Base-by-base conservation (phyloP, 2,113 vertebrate species). In the Climacteris rufus region DNA sequence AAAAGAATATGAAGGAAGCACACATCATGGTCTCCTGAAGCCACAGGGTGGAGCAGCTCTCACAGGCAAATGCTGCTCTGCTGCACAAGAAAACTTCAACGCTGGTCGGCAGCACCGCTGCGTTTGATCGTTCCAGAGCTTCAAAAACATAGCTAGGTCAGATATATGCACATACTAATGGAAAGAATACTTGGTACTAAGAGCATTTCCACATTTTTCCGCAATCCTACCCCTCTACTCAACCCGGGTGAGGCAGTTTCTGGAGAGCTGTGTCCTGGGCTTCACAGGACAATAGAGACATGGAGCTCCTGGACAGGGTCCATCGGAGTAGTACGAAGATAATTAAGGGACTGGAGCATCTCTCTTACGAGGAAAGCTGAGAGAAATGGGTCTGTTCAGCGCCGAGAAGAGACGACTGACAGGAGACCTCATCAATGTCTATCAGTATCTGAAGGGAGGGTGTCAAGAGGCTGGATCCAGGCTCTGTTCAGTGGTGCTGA, bases 61-160 rank as follows among this genome's bases (percentile, higher is more conserved):
- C 22, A 7, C 5, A 15, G 13, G 15, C 37, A 15, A 4, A 10
- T 8, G 6, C 35, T 6, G 13, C 52, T 68, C 10, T 0, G 0
- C 7, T 1, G 1, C 2, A 12, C 14, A 4, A 49, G 6, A 16
- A 15, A 47, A 13, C 30, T 13, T 27, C 14, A 4, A 3, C 0
- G 1, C 37, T 1, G n/a, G 7, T 21, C 1, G 0, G 77, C 61
- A 61, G 40, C 61, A 50, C 8, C 22, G 2, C 9, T 9, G 8
- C 20, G 1, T 17, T 49, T 8, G 14, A 50, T 20, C 4, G 11
- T 12, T 10, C 3, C 3, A 17, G 7, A 39, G 28, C 33, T 69
- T 54, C 76, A 5, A 18, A 52, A 23, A 11, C 2, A 2, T 17
- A 17, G 40, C 78, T 10, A 5, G 15, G 25, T 22, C 13, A 37